Evolutionary conservation across 1,140 invertebrate species (phyloP), one percentile per base, ranked within the genome.

Genomic region (Drosophila pachea): DNA sequence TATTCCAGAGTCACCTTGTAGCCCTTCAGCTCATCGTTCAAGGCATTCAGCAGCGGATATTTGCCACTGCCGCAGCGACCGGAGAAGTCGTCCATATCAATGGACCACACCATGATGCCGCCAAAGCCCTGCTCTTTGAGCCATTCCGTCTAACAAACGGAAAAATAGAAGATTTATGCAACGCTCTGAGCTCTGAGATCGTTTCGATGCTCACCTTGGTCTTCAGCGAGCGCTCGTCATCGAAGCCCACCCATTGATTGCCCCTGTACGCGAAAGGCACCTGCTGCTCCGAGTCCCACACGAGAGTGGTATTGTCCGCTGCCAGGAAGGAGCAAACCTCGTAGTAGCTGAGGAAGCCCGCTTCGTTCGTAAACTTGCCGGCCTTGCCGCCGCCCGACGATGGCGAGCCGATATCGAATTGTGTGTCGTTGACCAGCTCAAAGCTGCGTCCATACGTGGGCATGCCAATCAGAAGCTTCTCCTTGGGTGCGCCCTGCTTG

Each of bases 51-150:
- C 33, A 99, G 90, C 0, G 97, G 97, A 90, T 95, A 99, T 86
- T 95, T 96, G 16, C 95, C 96, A 45, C 93, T 94, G n/a, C 96
- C 96, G 88, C 97, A 98, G 16, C 92, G 92, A 16, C 96, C 97
- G 65, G 92, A 91, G 90, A 98, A 99, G 89, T 99, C 97, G 78
- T 99, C 97, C 95, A 98, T 96, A 84, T 98, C 97, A 9, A 97
- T 92, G 1, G 96, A 97, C 97, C 97, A 99, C 9, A 99, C 95
- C 97, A 99, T 99, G 11, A 98, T 96, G 29, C 98, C 98, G 49
- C 97, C 97, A 76, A 98, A 97, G 9, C 95, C 95, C 91, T 97
- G 94, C 83, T 97, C 94, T 87, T 96, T 97, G 43, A 99, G 91
- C 96, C 97, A 99, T 49, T 94, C 93, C 92, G 97, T 96, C 97